These are phyloP conservation scores for Centruroides vittatus DNA, from an alignment of 1,140 invertebrate species.

Conservation along the genomic window DNA sequence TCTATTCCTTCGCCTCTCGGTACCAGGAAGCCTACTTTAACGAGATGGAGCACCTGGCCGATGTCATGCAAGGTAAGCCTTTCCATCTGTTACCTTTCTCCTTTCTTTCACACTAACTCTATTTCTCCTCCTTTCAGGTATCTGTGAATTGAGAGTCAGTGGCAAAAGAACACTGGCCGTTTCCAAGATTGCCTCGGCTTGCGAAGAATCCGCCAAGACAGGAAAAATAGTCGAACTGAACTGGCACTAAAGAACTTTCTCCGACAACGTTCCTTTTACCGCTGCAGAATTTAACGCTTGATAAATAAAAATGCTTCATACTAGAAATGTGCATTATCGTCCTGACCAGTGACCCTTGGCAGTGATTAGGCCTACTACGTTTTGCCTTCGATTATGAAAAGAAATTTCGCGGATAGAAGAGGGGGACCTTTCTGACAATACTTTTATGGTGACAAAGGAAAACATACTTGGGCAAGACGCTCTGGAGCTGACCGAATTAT, in stretches of 20 bases:
- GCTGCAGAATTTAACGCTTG: too few relatives aligned
- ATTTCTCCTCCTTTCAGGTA: constrained; percentile 23
- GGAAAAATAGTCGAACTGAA: constrained; percentile 33
- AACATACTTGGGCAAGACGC: too few relatives aligned
- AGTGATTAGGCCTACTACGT: too few relatives aligned
- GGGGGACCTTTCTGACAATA: too few relatives aligned
- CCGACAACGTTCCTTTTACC: too few relatives aligned
- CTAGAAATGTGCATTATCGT: too few relatives aligned
- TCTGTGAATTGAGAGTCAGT: constrained; percentile 28
- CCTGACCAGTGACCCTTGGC: too few relatives aligned
- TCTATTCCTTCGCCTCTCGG: constrained; percentile 45
- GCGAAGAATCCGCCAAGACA: constrained; percentile 37
- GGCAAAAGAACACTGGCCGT: constrained; percentile 38
- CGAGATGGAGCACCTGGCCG: constrained; percentile 50
- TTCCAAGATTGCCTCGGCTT: constrained; percentile 39
- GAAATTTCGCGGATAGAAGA: too few relatives aligned
- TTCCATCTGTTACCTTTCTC: not conserved
- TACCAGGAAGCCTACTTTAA: constrained; percentile 40
- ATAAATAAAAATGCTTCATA: too few relatives aligned
- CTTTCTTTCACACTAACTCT: not conserved
- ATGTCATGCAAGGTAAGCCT: constrained; percentile 39
- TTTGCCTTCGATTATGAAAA: too few relatives aligned
- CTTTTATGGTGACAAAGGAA: too few relatives aligned
- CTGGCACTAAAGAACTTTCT: not conserved
- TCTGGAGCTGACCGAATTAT: too few relatives aligned